Percentiles rank a stretch among this genome's conserved stretches.
These are phyloP conservation scores for Sander vitreus DNA, from an alignment of 2,113 vertebrate species.

Conservation along the genomic window DNA sequence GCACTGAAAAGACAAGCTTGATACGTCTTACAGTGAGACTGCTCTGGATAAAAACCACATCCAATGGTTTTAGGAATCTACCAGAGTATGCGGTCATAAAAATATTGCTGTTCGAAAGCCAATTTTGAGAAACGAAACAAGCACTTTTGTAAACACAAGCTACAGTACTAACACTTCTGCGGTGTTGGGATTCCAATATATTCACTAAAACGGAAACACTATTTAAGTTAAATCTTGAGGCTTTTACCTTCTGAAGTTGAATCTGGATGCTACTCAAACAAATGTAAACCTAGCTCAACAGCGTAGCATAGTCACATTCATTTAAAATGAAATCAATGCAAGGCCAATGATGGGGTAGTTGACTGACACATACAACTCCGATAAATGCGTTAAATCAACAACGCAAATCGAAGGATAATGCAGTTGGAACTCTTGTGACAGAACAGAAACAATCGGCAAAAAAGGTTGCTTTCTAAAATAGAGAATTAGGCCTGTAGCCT, in stretches of 20 bases:
- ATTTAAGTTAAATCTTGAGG: not conserved
- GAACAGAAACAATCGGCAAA: constrained; percentile 28
- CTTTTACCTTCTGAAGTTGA: not conserved
- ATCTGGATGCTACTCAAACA: not conserved
- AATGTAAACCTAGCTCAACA: not conserved
- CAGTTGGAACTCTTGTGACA: not conserved
- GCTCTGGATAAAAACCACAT: constrained; percentile 55
- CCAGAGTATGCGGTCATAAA: constrained; percentile 33
- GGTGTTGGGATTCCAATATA: not conserved
- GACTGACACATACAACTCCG: constrained; percentile 7
- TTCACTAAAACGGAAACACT: constrained; percentile 18
- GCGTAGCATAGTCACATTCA: not conserved
- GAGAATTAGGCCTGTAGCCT: constrained; percentile 25
- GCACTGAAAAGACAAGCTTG: constrained; percentile 58
- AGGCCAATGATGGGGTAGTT: constrained; percentile 12
- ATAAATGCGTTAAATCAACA: constrained; percentile 20
- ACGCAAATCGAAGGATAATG: not conserved
- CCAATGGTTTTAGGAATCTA: constrained; percentile 39
- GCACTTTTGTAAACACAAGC: constrained; percentile 36
- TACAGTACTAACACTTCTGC: not conserved
- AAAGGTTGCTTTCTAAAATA: constrained; percentile 23
- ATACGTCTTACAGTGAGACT: constrained; percentile 58
- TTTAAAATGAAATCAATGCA: constrained; percentile 29
- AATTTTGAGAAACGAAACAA: constrained; percentile 41
- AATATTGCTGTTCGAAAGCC: constrained; percentile 37